Conservation (phyloP, 2,113 vertebrate species). For the Mirza zaza region DNA sequence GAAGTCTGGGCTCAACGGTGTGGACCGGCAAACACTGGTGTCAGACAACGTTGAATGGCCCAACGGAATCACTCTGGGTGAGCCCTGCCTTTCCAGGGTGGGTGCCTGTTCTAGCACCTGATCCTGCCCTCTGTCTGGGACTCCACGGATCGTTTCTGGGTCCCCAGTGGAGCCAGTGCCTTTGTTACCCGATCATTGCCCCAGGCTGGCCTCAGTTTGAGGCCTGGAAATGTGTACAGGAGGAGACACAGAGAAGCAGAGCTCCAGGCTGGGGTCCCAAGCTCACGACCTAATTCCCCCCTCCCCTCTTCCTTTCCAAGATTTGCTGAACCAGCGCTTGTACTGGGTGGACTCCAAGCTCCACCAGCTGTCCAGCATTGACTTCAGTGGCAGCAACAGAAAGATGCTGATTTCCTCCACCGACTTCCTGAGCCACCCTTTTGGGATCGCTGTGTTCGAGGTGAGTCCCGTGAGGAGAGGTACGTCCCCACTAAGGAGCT, state of each 20-base stretch:
- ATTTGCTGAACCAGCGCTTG: constrained; percentile 94
- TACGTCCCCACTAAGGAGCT: neutral
- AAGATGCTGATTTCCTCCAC: constrained; percentile 94
- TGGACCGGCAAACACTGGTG: constrained; percentile 92
- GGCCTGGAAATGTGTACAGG: neutral
- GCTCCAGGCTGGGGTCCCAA: neutral
- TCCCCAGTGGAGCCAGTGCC: neutral
- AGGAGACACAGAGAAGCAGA: neutral
- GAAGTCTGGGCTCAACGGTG: constrained; percentile 95
- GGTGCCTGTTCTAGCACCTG: neutral
- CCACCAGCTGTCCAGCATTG: constrained; percentile 95
- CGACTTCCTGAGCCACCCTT: constrained; percentile 94
- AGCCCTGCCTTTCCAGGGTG: constrained; percentile 66
- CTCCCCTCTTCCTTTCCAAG: constrained; percentile 78
- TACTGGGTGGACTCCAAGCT: constrained; percentile 99
- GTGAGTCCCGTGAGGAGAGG: constrained; percentile 77
- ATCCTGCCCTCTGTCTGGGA: neutral
- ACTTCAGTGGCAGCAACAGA: constrained; percentile 94
- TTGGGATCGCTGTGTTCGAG: constrained; percentile 97
- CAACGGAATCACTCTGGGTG: constrained; percentile 97
- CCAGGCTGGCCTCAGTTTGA: neutral
- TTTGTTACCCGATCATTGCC: neutral
- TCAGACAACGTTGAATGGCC: constrained; percentile 97
- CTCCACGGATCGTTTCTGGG: neutral
- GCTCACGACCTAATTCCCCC: neutral